These are phyloP conservation scores for Blomia tropicalis DNA, from an alignment of 2,888 invertebrate genomes.

Conservation along the genomic window DNA sequence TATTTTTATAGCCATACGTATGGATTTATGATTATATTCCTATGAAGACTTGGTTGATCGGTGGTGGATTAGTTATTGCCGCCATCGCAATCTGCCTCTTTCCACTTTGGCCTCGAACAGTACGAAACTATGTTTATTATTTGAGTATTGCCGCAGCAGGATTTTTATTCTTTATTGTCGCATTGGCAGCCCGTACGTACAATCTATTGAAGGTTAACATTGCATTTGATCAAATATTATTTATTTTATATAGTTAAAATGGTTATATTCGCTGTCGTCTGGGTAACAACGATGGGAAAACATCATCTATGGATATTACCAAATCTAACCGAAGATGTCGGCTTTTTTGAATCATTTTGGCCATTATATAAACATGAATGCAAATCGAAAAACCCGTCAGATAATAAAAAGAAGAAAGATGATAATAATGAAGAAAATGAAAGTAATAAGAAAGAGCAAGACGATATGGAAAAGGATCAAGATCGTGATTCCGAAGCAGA, in stretches of 20 bases:
- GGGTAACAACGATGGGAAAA: slow-evolving; percentile 67
- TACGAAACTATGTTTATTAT: slow-evolving; percentile 64
- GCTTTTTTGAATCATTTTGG: slow-evolving; percentile 96
- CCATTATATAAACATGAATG: slow-evolving; percentile 86
- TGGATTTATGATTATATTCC: slow-evolving; percentile 97
- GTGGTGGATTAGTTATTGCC: slow-evolving; percentile 59
- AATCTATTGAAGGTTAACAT: not conserved
- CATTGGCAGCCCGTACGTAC: slow-evolving; percentile 53
- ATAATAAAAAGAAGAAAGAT: slow-evolving; percentile 46
- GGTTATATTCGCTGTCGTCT: slow-evolving; percentile 76
- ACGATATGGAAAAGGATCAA: slow-evolving; percentile 27
- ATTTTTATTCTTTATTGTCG: slow-evolving; percentile 81
- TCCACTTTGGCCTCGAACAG: slow-evolving; percentile 93
- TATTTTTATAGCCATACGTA: slow-evolving; percentile 49
- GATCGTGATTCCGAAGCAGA: slow-evolving; percentile 30
- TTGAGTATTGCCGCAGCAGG: slow-evolving; percentile 83
- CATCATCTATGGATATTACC: slow-evolving; percentile 95
- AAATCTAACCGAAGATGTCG: slow-evolving; percentile 97
- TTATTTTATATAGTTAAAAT: slow-evolving; percentile 49
- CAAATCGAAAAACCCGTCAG: slow-evolving; percentile 47
- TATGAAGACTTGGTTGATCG: slow-evolving; percentile 57
- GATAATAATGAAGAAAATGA: slow-evolving; percentile 39
- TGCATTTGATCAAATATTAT: not conserved
- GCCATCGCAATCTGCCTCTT: slow-evolving; percentile 91
- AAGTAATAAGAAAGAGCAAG: slow-evolving; percentile 34